Percentiles rank a stretch among this genome's conserved stretches.
These are phyloP conservation scores for Cynodonichthys magdalenae DNA, from an alignment of 2,797 vertebrate genomes.

Conservation along the genomic window DNA sequence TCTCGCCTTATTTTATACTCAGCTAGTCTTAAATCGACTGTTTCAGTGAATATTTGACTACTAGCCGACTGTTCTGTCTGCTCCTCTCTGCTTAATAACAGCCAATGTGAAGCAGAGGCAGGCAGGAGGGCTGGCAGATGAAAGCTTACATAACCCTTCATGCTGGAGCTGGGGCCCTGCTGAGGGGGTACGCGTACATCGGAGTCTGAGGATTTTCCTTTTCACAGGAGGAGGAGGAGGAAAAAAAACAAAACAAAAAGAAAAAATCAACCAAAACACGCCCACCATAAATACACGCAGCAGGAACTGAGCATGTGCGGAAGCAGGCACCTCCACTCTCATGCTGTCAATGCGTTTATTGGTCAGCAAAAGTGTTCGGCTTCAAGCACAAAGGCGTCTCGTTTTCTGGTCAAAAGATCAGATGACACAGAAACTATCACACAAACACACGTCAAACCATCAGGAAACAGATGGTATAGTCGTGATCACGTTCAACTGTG, in stretches of 20 bases:
- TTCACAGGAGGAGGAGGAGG: neutral
- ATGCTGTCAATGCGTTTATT: conserved; percentile 10
- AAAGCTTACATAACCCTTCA: conserved; percentile 80
- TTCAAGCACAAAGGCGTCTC: neutral
- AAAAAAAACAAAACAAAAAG: neutral
- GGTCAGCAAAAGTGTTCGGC: neutral
- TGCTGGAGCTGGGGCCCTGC: conserved; percentile 65
- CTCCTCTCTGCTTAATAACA: conserved; percentile 42
- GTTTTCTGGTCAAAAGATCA: neutral
- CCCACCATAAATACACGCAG: conserved; percentile 34
- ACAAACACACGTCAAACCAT: neutral
- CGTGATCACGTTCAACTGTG: accelerated
- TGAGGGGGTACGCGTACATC: conserved; percentile 50
- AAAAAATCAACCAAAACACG: neutral
- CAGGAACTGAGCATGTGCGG: conserved; percentile 36
- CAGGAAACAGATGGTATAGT: neutral
- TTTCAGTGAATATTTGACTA: conserved; percentile 53
- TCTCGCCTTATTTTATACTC: conserved; percentile 14
- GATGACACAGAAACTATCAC: neutral
- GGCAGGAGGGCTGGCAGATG: conserved; percentile 69
- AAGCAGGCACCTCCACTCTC: conserved; percentile 36
- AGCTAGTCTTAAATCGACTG: conserved; percentile 18
- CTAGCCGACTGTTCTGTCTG: conserved; percentile 10
- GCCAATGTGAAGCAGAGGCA: conserved; percentile 60
- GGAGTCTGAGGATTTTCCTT: neutral